Percentiles rank a stretch among this genome's conserved stretches.
Evolutionary conservation across 2,113 vertebrate species (phyloP).

Genomic region (Bos taurus): ARS-UCD2.0 NC_037337.1:15536001-15536500

Average conservation of each 20-base stretch:
- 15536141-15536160: constrained; percentile 37
- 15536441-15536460: not conserved
- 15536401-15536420: not conserved
- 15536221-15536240: not conserved
- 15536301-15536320: not conserved
- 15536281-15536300: not conserved
- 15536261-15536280: not conserved
- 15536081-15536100: not conserved
- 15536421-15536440: not conserved
- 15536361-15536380: not conserved
- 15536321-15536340: not conserved
- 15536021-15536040: rapidly evolving
- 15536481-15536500: not conserved
- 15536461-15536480: not conserved
- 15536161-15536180: not conserved
- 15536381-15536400: not conserved
- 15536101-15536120: not conserved
- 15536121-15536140: constrained; percentile 23
- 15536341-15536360: not conserved
- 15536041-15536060: not conserved
- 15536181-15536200: not conserved
- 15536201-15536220: not conserved
- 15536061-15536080: not conserved
- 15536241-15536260: not conserved
- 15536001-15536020: rapidly evolving